Percentiles rank a stretch among this genome's conserved stretches.
phyloP scores from a whole-genome alignment of 2,113 vertebrate genomes.

The Takifugu bimaculatus region DNA sequence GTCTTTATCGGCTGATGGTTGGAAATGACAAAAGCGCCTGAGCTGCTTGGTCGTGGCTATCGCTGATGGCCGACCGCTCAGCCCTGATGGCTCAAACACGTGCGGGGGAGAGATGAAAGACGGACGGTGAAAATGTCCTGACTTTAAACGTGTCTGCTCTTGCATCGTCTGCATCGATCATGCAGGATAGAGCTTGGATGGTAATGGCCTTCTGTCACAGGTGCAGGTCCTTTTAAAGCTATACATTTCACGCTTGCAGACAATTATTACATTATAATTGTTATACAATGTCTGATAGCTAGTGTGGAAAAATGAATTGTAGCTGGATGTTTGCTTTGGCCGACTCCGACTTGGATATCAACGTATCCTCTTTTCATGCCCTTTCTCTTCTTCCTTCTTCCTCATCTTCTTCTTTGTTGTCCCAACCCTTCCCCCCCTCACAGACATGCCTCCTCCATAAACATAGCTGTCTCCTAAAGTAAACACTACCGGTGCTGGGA shows the following conservation, averaged over 20 bases:
- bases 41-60: conserved; percentile 4
- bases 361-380: conserved; percentile 20
- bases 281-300: too few species aligned
- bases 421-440: conserved; percentile 43
- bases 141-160: not conserved
- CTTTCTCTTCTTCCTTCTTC: conserved; percentile 21
- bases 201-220: not conserved
- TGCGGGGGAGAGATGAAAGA: not conserved
- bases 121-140: not conserved
- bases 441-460: conserved; percentile 45
- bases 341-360: too few species aligned
- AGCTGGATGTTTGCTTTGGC: not conserved
- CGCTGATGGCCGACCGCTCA: conserved; percentile 6
- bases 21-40: conserved; percentile 27
- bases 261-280: too few species aligned
- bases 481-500: conserved; percentile 40
- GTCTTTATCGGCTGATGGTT: conserved; percentile 51
- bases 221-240: not conserved
- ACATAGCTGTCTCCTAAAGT: conserved; percentile 52
- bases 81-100: conserved; percentile 4
- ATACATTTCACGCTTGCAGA: too few species aligned
- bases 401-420: conserved; percentile 25
- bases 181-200: conserved; percentile 17
- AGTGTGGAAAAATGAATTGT: not conserved
- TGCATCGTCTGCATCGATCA: conserved; percentile 11